Base-by-base conservation (phyloP, 2,113 vertebrate species). In the Ammodytes marinus region DNA sequence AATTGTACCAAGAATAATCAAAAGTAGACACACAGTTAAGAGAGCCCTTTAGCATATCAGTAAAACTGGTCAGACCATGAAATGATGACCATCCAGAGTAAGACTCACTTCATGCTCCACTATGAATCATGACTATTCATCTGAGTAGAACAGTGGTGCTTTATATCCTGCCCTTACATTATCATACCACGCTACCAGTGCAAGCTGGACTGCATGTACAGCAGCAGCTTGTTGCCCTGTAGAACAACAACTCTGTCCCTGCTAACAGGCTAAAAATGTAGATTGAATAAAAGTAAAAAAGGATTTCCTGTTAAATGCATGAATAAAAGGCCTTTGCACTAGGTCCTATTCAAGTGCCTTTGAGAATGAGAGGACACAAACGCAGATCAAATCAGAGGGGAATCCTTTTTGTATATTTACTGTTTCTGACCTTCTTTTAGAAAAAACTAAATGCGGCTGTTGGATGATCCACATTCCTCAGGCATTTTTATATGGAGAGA, bases 61-160 rank as follows among this genome's bases (percentile, higher is more conserved):
- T 47, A 27, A 70, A 61, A 35, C 35, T 40, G 17, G 82, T 67
- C n/a, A 35, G 6, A 65, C 49, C 68, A 78, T 82, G 45, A 77
- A 79, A 77, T 27, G 27, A 85, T 60, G 71, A 57, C 70, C 59
- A 11, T 65, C 49, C 39, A 84, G 68, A 82, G 57, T 35, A n/a
- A 82, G 67, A 85, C 59, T 72, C 70, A 77, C 74, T 84, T 84
- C 77, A 78, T 83, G 58, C 71, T 73, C 54, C 63, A 10, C 57
- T 59, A 74, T 92, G 88, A 91, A 90, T 93, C 80, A 58, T 84
- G 69, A 82, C 80, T 79, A 92, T 91, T 92, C 86, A 92, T 89
- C 45, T n/a, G 46, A 39, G 57, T 6, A 76, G 77, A 91, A 93
- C 90, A 91, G 87, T 86, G 80, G 72, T 3, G 43, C 88, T 89